A percentile compares a stretch with the other conserved stretches of the same genome.
phyloP scores from a whole-genome alignment of 2,113 vertebrate species.

The Paramormyrops kingsleyae region DNA sequence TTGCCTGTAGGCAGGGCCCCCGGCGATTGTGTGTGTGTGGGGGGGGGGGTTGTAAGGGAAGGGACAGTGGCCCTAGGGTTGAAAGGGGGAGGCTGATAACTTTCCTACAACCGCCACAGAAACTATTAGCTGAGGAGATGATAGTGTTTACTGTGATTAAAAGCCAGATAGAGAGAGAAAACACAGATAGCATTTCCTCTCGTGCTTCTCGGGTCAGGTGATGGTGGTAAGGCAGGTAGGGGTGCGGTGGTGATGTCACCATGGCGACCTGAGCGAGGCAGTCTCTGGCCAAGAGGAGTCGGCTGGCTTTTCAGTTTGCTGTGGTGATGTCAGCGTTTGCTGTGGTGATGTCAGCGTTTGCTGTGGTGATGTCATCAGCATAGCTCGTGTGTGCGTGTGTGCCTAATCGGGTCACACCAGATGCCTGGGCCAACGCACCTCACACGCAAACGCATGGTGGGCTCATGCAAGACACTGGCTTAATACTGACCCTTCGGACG shows the following conservation, averaged over 20 bases:
- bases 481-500: not conserved
- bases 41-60: not conserved
- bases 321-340: not conserved
- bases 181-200: not conserved
- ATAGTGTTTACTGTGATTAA: slow-evolving; percentile 1
- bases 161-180: not conserved
- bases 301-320: not conserved
- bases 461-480: not conserved
- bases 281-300: not conserved
- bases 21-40: not conserved
- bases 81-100: not conserved
- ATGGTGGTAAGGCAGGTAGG: too few species aligned
- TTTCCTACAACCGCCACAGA: not conserved
- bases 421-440: not conserved
- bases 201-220: not conserved
- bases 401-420: not conserved
- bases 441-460: not conserved
- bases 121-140: not conserved
- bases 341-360: not conserved
- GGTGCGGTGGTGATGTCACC: not conserved
- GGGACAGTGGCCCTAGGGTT: not conserved
- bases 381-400: too few species aligned
- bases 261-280: not conserved
- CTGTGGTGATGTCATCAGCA: not conserved
- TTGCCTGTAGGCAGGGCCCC: not conserved